These are phyloP conservation scores for Cataglyphis cursor DNA, from an alignment of 2,888 invertebrate species.

Conservation along the genomic window DNA sequence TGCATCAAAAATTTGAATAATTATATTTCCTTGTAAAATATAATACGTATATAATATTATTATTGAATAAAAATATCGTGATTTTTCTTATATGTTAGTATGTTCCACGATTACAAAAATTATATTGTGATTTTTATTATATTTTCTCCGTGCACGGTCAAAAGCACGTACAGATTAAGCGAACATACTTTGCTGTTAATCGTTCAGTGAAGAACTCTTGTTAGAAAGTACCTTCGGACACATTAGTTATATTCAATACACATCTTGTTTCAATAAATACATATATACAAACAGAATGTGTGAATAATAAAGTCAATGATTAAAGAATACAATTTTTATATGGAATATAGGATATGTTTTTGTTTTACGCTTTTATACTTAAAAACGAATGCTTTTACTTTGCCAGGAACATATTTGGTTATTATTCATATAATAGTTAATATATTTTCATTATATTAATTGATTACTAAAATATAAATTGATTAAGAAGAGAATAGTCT, in stretches of 20 bases:
- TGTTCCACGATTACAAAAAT: too few species aligned
- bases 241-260: neutral
- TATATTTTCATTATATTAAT: neutral
- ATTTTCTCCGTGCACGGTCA: neutral
- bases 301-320: neutral
- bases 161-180: conserved; percentile 23
- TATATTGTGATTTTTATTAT: too few species aligned
- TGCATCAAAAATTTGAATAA: too few species aligned
- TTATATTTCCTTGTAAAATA: too few species aligned
- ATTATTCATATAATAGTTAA: conserved; percentile 7
- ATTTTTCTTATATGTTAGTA: too few species aligned
- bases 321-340: neutral
- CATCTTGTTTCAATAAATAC: neutral
- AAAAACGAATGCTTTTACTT: neutral
- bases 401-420: neutral
- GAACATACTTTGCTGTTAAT: neutral
- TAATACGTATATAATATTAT: too few species aligned
- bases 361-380: neutral
- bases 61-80: too few species aligned
- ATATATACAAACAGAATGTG: neutral
- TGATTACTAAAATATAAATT: neutral
- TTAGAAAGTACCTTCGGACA: neutral
- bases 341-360: neutral
- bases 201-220: neutral
- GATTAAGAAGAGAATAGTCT: neutral